Percentiles rank a stretch among this genome's conserved stretches.
These are phyloP conservation scores for Caenorhabditis inopinata DNA, from an alignment of 1,140 invertebrate species.

Conservation along the genomic window DNA sequence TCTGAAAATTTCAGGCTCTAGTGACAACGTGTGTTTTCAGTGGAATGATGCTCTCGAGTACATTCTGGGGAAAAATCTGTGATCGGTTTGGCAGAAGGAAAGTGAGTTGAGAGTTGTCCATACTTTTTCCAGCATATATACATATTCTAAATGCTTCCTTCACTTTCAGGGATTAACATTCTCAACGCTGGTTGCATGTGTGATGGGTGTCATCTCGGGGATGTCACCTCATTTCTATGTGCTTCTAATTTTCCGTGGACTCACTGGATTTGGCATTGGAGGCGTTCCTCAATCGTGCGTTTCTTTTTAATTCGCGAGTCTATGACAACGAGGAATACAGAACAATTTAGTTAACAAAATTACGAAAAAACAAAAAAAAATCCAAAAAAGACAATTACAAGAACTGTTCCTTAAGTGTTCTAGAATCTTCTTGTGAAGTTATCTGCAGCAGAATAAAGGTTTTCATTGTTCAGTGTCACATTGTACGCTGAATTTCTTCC, in stretches of 20 bases:
- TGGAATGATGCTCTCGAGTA: constrained; percentile 94
- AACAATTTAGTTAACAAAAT: no score
- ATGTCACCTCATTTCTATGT: constrained; percentile 87
- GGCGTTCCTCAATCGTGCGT: constrained; percentile 94
- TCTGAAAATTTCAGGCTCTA: constrained; percentile 72
- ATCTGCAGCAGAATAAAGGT: no score
- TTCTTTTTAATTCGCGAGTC: no score
- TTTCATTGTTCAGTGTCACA: constrained; percentile 76
- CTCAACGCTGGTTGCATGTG: constrained; percentile 83
- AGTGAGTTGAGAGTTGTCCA: constrained; percentile 68
- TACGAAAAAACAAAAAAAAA: background rate
- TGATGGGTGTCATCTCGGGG: constrained; percentile 85
- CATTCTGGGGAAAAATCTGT: constrained; percentile 91
- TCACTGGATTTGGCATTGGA: constrained; percentile 92
- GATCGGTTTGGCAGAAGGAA: constrained; percentile 88
- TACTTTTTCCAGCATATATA: background rate
- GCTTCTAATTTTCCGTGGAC: constrained; percentile 82
- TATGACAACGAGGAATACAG: no score
- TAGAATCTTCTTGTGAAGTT: no score
- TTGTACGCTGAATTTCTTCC: constrained; percentile 92
- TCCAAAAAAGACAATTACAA: no score
- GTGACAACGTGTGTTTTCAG: constrained; percentile 83
- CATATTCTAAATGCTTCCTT: constrained; percentile 9
- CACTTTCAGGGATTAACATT: constrained; percentile 77
- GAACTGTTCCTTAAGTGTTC: no score